phyloP scores from a whole-genome alignment of 1,140 invertebrate species.

The Ooceraea biroi region DNA sequence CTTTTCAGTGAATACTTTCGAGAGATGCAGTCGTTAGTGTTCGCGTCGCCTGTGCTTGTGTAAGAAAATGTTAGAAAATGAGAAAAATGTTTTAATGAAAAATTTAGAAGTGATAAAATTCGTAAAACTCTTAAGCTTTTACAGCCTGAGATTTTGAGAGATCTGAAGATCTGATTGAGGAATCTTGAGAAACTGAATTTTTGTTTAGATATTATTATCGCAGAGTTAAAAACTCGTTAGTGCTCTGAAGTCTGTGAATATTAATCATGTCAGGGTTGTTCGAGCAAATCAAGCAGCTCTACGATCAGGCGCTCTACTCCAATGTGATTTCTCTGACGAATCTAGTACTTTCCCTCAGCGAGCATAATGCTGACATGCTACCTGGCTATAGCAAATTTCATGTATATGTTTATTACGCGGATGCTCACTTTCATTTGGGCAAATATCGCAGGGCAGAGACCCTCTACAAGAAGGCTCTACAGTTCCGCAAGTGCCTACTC shows the following conservation, averaged over 20 bases:
- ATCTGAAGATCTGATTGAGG: no score
- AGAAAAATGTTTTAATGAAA: neutral
- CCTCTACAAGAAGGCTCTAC: constrained; percentile 89
- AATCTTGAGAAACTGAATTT: neutral
- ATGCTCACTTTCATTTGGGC: constrained; percentile 89
- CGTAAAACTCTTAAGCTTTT: neutral
- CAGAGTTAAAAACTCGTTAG: neutral
- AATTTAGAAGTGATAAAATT: neutral
- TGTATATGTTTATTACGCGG: constrained; percentile 89
- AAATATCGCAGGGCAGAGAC: constrained; percentile 90
- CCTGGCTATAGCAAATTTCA: constrained; percentile 88
- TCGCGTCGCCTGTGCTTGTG: neutral
- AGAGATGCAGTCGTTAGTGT: neutral
- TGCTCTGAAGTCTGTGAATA: neutral
- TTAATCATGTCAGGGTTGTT: constrained; percentile 84
- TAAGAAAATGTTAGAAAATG: neutral
- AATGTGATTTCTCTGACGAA: constrained; percentile 85
- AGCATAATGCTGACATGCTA: constrained; percentile 88
- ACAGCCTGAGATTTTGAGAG: neutral
- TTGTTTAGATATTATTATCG: neutral
- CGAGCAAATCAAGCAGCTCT: constrained; percentile 88
- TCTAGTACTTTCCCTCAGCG: constrained; percentile 89
- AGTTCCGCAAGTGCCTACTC: constrained; percentile 89
- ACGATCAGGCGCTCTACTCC: constrained; percentile 87
- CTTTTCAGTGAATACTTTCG: neutral